Conservation (phyloP, 2,888 invertebrate genomes). For the Microchrysa polita region DNA sequence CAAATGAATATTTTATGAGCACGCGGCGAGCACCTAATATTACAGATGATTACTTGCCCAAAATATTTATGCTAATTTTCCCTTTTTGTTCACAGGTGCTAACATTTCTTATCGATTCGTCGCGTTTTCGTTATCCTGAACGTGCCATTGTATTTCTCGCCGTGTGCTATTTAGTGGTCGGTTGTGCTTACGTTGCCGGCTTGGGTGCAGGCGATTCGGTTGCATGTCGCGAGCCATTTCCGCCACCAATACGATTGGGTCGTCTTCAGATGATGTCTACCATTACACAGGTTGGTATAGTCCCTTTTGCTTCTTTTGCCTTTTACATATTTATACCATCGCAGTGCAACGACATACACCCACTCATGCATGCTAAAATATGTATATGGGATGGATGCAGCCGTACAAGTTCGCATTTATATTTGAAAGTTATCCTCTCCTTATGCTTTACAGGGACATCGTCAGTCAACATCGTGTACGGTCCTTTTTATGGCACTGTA, state of each 20-base stretch:
- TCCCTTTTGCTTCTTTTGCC: too few species aligned
- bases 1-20: too few species aligned
- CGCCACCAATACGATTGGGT: constrained; percentile 74
- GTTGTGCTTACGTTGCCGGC: constrained; percentile 89
- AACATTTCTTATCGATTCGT: constrained; percentile 94
- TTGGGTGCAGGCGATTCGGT: constrained; percentile 84
- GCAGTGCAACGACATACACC: not conserved
- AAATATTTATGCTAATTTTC: constrained; percentile 32
- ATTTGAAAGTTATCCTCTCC: constrained; percentile 23
- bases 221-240: constrained; percentile 84
- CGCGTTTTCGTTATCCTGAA: constrained; percentile 96
- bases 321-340: not conserved
- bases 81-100: constrained; percentile 69
- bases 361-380: constrained; percentile 2
- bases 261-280: constrained; percentile 81
- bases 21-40: too few species aligned
- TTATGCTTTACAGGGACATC: constrained; percentile 60
- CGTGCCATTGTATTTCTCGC: constrained; percentile 97
- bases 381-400: too few species aligned
- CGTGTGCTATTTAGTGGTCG: constrained; percentile 94
- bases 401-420: not conserved
- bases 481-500: constrained; percentile 95
- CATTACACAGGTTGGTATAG: constrained; percentile 80
- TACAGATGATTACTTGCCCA: too few species aligned
- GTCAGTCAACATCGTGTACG: constrained; percentile 75